Conservation (phyloP, 2,113 vertebrate genomes). For the Genyomyrus donnyi region DNA sequence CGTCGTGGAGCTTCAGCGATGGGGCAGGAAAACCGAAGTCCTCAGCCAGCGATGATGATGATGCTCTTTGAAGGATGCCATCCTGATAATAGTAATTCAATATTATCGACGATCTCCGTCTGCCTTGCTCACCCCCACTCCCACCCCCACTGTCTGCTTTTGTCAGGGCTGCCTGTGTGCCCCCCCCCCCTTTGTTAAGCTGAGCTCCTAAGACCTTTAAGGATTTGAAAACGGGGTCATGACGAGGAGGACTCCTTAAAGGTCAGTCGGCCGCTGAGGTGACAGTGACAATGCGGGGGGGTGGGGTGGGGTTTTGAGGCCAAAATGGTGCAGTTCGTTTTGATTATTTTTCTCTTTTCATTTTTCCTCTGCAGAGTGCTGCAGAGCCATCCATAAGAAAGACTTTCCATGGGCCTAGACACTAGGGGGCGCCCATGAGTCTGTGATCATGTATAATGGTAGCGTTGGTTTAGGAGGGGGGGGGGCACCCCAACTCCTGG, state of each 20-base stretch:
- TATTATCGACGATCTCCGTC: background rate
- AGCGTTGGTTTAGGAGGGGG: background rate
- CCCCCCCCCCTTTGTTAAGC: background rate
- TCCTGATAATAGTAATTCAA: background rate
- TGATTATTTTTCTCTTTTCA: background rate
- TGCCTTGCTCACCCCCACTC: background rate
- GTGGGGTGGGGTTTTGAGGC: background rate
- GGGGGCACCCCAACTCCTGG: background rate
- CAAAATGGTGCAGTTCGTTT: background rate
- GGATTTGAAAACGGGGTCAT: background rate
- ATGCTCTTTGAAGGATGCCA: background rate
- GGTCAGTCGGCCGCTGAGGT: background rate
- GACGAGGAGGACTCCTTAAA: background rate
- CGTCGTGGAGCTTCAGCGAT: background rate
- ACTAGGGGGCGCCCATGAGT: background rate
- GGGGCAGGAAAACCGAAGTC: background rate
- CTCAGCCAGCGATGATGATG: background rate
- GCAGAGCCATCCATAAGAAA: background rate
- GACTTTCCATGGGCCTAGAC: background rate
- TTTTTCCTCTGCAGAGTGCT: background rate
- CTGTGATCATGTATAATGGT: background rate
- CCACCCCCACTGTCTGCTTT: background rate
- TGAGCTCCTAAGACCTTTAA: background rate
- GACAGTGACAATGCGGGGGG: background rate
- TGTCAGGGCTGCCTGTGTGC: background rate